Conservation (phyloP, 1,140 invertebrate species). For the Triops longicaudatus region DNA sequence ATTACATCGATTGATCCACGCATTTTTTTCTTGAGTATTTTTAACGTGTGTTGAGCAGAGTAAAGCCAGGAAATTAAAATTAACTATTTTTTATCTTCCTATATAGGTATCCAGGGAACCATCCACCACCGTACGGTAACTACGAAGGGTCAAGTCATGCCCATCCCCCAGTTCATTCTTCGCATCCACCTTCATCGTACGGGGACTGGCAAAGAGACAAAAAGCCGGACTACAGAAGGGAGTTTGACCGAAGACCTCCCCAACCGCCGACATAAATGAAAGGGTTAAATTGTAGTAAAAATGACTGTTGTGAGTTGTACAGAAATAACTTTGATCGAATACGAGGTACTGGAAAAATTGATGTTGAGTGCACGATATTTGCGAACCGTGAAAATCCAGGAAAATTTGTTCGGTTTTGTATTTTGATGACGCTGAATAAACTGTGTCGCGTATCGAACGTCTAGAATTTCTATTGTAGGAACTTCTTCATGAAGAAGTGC, state of each 20-base stretch:
- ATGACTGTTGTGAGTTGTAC: not conserved
- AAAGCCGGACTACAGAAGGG: constrained; percentile 44
- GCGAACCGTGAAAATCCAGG: no score
- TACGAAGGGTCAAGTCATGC: constrained; percentile 38
- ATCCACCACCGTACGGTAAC: constrained; percentile 38
- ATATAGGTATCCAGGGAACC: constrained; percentile 34
- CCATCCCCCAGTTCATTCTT: not conserved
- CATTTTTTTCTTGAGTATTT: no score
- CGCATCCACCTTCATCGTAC: constrained; percentile 20
- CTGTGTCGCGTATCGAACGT: no score
- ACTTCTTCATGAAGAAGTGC: no score
- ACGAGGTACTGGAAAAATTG: not conserved
- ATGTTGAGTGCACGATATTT: not conserved
- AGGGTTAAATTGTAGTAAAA: not conserved
- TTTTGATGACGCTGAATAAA: no score
- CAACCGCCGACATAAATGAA: constrained; percentile 31
- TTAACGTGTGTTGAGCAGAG: no score
- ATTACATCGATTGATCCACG: no score
- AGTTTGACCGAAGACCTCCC: constrained; percentile 47
- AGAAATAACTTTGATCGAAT: not conserved
- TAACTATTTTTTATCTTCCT: constrained; percentile 39
- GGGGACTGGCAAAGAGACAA: constrained; percentile 35
- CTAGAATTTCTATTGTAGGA: no score
- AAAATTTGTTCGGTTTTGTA: no score
- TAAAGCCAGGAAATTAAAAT: no score